phyloP scores from a whole-genome alignment of 2,888 invertebrate genomes.

The Acanthosepion pharaonis region DNA sequence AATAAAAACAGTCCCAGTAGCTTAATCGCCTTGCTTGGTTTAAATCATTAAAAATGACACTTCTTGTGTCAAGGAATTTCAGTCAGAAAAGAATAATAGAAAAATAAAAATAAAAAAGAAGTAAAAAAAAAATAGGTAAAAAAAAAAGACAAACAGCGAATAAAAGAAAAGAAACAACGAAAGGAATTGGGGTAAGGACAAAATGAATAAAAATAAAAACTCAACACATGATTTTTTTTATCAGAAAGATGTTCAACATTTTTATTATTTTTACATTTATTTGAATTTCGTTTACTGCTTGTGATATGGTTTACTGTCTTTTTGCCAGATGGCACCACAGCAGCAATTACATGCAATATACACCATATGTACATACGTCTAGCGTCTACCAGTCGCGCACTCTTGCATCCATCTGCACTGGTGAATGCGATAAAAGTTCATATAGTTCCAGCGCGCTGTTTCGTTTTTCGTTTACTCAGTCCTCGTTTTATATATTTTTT shows the following conservation, averaged over 20 bases:
- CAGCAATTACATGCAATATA: neutral
- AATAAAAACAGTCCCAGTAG: no score
- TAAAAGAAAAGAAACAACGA: neutral
- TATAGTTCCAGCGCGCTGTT: neutral
- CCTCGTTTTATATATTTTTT: neutral
- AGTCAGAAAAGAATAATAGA: no score
- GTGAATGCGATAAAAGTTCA: neutral
- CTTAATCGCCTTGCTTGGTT: no score
- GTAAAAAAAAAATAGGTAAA: neutral
- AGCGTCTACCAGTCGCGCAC: neutral
- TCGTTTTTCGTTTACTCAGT: neutral
- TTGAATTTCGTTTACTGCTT: neutral
- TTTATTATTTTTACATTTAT: conserved; percentile 33
- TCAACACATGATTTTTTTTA: neutral
- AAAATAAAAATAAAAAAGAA: neutral
- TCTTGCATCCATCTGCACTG: neutral
- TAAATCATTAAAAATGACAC: no score
- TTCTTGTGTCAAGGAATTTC: no score
- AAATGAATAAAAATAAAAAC: no score
- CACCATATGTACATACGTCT: neutral
- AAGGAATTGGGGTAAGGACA: no score
- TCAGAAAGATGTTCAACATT: conserved; percentile 21
- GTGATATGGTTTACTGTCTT: neutral
- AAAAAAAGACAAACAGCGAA: neutral
- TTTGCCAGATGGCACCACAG: neutral